Percentiles rank a stretch among this genome's conserved stretches.
These are phyloP conservation scores for Xenops minutus DNA, from an alignment of 2,797 vertebrate genomes.

Conservation along the genomic window DNA sequence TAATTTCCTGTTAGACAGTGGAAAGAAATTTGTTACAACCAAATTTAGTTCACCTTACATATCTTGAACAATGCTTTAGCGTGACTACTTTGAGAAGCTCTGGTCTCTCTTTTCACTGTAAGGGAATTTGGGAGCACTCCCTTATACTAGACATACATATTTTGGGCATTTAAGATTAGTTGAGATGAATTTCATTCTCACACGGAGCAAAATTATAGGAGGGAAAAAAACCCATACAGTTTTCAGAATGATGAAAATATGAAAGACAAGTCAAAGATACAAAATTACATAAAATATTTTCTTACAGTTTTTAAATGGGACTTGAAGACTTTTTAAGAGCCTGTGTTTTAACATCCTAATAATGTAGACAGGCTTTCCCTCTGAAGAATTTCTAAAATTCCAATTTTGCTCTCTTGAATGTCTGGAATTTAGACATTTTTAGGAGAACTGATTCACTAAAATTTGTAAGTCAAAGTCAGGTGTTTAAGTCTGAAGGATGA, in stretches of 20 bases:
- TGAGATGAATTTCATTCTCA: background rate
- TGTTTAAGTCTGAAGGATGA: background rate
- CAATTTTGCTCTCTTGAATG: background rate
- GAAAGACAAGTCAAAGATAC: background rate
- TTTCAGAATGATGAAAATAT: background rate
- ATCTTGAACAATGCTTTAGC: background rate
- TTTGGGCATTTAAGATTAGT: background rate
- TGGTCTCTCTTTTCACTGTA: background rate
- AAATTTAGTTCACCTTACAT: background rate
- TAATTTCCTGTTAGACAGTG: background rate
- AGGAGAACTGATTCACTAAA: background rate
- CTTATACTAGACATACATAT: background rate
- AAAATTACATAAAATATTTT: background rate
- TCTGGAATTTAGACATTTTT: background rate
- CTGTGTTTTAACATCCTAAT: background rate
- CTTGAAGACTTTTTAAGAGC: background rate
- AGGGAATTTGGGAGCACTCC: background rate
- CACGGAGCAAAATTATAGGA: accelerated
- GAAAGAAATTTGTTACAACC: background rate
- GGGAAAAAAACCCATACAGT: accelerated
- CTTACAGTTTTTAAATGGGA: background rate
- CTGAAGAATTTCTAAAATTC: background rate
- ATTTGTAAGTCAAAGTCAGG: background rate
- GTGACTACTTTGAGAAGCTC: background rate
- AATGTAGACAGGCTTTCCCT: background rate